phyloP scores from a whole-genome alignment of 30 jellyfish, hydroid and myxozoan species.

The Pseudorhiza aurosa region DNA sequence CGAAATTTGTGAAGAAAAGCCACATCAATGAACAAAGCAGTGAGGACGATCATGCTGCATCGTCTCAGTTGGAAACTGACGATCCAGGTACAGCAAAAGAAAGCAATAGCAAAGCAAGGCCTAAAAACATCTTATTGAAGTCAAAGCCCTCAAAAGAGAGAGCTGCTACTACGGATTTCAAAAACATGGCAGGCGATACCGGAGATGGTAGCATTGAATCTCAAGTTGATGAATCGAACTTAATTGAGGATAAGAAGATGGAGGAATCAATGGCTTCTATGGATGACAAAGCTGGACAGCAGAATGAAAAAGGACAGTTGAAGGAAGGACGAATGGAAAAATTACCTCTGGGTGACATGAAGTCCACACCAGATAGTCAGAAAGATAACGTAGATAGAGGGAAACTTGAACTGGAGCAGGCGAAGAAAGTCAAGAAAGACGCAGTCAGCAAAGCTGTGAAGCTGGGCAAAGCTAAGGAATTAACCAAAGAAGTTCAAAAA shows the following conservation, averaged over 20 bases:
- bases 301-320: not conserved
- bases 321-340: not conserved
- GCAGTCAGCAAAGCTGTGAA: not conserved
- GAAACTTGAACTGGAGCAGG: not conserved
- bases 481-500: not conserved
- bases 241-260: no score
- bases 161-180: no score
- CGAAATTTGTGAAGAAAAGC: no score
- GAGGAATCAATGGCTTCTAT: not conserved
- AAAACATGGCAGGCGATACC: no score
- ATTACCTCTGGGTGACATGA: not conserved
- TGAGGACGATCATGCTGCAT: not conserved
- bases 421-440: conserved; percentile 1
- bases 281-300: not conserved
- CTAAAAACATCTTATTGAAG: no score
- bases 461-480: not conserved
- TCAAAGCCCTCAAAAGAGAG: no score
- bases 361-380: not conserved
- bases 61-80: no score
- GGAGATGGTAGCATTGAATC: no score
- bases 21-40: no score
- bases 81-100: no score
- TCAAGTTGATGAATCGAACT: no score
- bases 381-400: not conserved
- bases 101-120: no score